Conservation (phyloP, 2,113 vertebrate species). For the Tenrec ecaudatus region DNA sequence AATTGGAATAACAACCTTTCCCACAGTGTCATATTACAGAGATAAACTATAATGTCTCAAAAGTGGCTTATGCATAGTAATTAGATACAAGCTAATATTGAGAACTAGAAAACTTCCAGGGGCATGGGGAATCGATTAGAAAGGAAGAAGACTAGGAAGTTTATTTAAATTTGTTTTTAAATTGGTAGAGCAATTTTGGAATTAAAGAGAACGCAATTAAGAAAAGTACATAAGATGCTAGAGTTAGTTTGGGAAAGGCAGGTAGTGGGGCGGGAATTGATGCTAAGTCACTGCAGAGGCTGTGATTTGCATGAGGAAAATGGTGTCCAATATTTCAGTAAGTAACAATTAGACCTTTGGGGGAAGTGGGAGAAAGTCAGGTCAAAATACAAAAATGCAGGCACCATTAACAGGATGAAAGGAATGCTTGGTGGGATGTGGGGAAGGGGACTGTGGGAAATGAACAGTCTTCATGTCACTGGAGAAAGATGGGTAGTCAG, state of each 20-base stretch:
- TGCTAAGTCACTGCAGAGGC: slow-evolving; percentile 45
- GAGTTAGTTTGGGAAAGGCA: background rate
- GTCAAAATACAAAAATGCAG: slow-evolving; percentile 67
- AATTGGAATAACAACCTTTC: no score
- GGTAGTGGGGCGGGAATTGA: slow-evolving; percentile 24
- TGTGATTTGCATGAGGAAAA: slow-evolving; percentile 70
- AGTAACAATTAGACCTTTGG: slow-evolving; percentile 63
- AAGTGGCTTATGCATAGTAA: no score
- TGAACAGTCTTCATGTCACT: slow-evolving; percentile 48
- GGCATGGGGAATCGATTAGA: no score
- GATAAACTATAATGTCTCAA: no score
- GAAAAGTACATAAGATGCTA: slow-evolving; percentile 40
- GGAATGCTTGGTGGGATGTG: slow-evolving; percentile 8
- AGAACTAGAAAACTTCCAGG: no score
- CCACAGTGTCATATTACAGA: no score
- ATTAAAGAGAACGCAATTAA: slow-evolving; percentile 33
- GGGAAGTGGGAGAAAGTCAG: slow-evolving; percentile 62
- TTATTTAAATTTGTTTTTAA: background rate
- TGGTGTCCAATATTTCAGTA: slow-evolving; percentile 64
- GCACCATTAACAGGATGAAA: slow-evolving; percentile 67
- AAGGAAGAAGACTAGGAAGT: no score
- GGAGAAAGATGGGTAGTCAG: slow-evolving; percentile 48
- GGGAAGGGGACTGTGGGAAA: background rate
- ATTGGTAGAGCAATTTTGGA: slow-evolving; percentile 25
- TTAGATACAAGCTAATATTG: no score